A percentile compares a stretch with the other conserved stretches of the same genome.
phyloP scores from a whole-genome alignment of 1,140 invertebrate species.

The Arion vulgaris region DNA sequence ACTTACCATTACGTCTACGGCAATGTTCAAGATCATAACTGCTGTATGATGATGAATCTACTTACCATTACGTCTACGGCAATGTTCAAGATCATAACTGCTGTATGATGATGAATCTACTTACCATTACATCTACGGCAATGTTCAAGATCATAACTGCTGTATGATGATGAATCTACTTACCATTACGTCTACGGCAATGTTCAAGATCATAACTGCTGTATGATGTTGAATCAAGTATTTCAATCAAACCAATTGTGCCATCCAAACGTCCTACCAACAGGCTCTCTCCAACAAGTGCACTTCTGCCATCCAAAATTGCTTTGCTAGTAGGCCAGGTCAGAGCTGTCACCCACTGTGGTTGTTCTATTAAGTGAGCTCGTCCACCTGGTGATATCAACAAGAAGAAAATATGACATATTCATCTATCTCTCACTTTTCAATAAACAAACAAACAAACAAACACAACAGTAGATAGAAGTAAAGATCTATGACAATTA shows the following conservation, averaged over 20 bases:
- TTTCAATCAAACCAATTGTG: constrained; percentile 68
- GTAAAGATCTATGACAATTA: not conserved
- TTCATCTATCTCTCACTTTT: not conserved
- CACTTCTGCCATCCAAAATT: constrained; percentile 62
- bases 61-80: no score
- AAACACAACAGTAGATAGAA: no score
- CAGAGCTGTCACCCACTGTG: constrained; percentile 73
- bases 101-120: no score
- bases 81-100: no score
- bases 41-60: no score
- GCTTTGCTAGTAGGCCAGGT: constrained; percentile 73
- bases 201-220: constrained; percentile 72
- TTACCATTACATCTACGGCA: no score
- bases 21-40: no score
- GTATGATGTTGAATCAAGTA: constrained; percentile 63
- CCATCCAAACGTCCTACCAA: constrained; percentile 77
- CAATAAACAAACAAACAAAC: not conserved
- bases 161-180: no score
- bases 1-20: no score
- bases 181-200: constrained; percentile 72
- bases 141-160: no score
- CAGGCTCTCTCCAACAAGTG: constrained; percentile 71
- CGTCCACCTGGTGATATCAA: constrained; percentile 62
- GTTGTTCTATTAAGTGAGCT: constrained; percentile 68
- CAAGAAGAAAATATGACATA: not conserved